A percentile compares a stretch with the other conserved stretches of the same genome.
These are phyloP conservation scores for Sinodicranocentrus sp. DNA, from an alignment of 2,888 invertebrate genomes.

Conservation along the genomic window DNA sequence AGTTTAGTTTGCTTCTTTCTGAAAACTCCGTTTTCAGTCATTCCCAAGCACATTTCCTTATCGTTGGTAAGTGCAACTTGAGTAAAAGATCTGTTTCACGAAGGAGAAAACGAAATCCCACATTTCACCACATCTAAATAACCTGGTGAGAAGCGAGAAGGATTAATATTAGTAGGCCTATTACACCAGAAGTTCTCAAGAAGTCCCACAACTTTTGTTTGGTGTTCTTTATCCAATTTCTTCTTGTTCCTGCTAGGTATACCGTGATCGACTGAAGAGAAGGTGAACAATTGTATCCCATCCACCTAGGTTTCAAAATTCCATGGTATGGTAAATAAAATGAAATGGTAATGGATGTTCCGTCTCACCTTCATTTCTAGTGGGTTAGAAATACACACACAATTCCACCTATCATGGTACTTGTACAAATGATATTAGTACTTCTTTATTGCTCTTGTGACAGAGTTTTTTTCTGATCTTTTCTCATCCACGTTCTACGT, in stretches of 20 bases:
- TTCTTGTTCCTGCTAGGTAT: neutral
- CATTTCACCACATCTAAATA: conserved; percentile 17
- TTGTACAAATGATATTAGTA: neutral
- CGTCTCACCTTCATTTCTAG: neutral
- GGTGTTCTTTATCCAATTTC: conserved; percentile 8
- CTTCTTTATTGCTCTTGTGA: conserved; percentile 19
- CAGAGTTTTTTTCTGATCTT: neutral
- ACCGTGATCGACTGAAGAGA: neutral
- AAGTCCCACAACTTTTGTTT: neutral
- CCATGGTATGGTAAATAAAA: neutral
- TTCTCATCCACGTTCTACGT: neutral
- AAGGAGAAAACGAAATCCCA: neutral
- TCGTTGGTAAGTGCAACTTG: neutral
- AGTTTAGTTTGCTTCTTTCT: neutral
- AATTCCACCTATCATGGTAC: neutral
- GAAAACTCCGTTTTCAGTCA: neutral
- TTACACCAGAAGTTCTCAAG: neutral
- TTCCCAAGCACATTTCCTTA: neutral
- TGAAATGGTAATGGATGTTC: conserved; percentile 8
- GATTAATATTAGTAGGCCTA: neutral
- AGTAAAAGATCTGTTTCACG: too few relatives aligned
- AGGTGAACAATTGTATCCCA: too few relatives aligned
- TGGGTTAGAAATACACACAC: neutral
- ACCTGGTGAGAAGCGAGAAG: neutral
- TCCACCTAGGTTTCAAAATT: neutral